phyloP scores from a whole-genome alignment of 1,140 invertebrate species.

The Fopius arisanus region DNA sequence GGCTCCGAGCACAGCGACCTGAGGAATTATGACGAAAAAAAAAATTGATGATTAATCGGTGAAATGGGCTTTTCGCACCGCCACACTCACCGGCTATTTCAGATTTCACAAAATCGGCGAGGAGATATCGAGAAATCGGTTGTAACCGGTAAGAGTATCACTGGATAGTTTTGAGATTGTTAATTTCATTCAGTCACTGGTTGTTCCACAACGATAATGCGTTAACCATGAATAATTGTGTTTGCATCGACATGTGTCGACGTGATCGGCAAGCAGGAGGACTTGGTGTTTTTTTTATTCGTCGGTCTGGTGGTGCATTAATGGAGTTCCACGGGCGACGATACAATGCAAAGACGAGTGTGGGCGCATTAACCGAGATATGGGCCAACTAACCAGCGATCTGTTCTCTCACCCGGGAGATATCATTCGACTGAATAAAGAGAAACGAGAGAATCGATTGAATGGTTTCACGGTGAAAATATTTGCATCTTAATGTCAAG shows the following conservation, averaged over 20 bases:
- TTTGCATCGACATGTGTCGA: background rate
- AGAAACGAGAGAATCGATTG: background rate
- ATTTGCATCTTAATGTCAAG: slow-evolving; percentile 1
- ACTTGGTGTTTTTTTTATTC: background rate
- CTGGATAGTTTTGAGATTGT: slow-evolving; percentile 9
- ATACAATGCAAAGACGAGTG: background rate
- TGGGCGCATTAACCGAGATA: slow-evolving; percentile 6
- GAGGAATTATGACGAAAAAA: too few species aligned
- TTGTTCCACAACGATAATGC: background rate
- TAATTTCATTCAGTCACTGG: slow-evolving; percentile 1
- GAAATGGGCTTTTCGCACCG: too few species aligned
- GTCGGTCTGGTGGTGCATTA: background rate
- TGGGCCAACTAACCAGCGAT: background rate
- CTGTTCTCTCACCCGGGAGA: background rate
- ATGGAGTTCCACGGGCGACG: background rate
- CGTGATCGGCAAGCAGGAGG: slow-evolving; percentile 4
- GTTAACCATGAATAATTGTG: background rate
- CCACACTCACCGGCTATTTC: too few species aligned
- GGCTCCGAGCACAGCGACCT: slow-evolving; percentile 34
- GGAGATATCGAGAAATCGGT: too few species aligned
- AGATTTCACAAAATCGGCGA: too few species aligned
- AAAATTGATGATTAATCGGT: too few species aligned
- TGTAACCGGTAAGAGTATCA: too few species aligned
- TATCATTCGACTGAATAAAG: background rate
- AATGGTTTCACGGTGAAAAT: background rate